A percentile compares a stretch with the other conserved stretches of the same genome.
phyloP scores from a whole-genome alignment of 2,888 invertebrate genomes.

The Stegophylla sp. region DNA sequence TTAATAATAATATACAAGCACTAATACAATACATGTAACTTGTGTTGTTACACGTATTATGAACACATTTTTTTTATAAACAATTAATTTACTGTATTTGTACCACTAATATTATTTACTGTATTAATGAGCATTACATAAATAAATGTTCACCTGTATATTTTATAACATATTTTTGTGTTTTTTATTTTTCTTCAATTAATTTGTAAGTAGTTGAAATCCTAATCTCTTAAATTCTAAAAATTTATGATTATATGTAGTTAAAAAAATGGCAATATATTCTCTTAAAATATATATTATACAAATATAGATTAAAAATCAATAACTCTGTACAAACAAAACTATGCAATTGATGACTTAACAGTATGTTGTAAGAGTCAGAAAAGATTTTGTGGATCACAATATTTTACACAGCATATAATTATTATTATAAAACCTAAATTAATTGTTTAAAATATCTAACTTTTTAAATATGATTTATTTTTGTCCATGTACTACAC shows the following conservation, averaged over 20 bases:
- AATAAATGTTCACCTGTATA: slow-evolving; percentile 15
- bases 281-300: too few species aligned
- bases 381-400: too few species aligned
- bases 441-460: too few species aligned
- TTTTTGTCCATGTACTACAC: slow-evolving; percentile 48
- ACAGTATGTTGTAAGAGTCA: too few species aligned
- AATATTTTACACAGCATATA: background rate
- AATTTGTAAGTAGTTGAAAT: too few species aligned
- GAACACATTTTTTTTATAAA: too few species aligned
- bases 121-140: slow-evolving; percentile 37
- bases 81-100: background rate
- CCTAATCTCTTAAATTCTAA: too few species aligned
- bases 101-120: slow-evolving; percentile 23
- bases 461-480: background rate
- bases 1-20: background rate
- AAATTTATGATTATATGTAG: too few species aligned
- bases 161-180: background rate
- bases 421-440: too few species aligned
- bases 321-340: too few species aligned
- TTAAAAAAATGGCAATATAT: too few species aligned
- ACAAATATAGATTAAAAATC: background rate
- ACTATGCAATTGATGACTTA: too few species aligned
- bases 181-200: background rate
- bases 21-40: background rate
- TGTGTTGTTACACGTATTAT: background rate